These are phyloP conservation scores for Microtus montanus DNA, from an alignment of 2,113 vertebrate species.

Conservation along the genomic window DNA sequence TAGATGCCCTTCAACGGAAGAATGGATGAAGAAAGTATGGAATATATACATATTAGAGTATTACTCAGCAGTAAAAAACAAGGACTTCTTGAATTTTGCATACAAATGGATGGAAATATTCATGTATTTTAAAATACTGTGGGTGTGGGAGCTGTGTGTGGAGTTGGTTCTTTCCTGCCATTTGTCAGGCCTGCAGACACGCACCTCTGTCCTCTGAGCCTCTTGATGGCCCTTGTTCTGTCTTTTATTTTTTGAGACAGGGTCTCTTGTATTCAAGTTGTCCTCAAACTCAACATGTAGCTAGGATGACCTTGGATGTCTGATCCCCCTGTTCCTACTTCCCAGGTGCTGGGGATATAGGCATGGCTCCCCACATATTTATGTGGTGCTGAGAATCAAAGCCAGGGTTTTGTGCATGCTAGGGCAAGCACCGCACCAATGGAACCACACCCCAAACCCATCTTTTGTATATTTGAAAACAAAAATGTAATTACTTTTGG, in stretches of 20 bases:
- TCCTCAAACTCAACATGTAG: not conserved
- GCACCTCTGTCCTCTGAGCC: not conserved
- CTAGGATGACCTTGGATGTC: not conserved
- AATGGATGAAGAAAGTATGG: too few relatives aligned
- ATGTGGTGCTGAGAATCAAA: not conserved
- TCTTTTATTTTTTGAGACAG: not conserved
- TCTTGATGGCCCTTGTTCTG: not conserved
- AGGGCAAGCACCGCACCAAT: not conserved
- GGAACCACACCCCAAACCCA: not conserved
- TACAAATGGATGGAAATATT: too few relatives aligned
- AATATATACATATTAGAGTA: too few relatives aligned
- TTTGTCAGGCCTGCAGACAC: not conserved
- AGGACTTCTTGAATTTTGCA: too few relatives aligned
- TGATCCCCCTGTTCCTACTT: not conserved
- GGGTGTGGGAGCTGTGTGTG: not conserved
- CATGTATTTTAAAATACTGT: not conserved
- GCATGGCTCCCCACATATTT: not conserved
- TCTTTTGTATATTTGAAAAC: not conserved
- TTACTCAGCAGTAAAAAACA: too few relatives aligned
- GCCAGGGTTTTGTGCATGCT: not conserved
- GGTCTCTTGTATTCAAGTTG: not conserved
- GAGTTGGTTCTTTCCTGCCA: not conserved
- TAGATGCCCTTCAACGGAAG: too few relatives aligned
- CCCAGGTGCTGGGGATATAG: not conserved
- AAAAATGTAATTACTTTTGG: too few relatives aligned